Conservation (phyloP, 1,140 invertebrate genomes). For the Mizuhopecten yessoensis region DNA sequence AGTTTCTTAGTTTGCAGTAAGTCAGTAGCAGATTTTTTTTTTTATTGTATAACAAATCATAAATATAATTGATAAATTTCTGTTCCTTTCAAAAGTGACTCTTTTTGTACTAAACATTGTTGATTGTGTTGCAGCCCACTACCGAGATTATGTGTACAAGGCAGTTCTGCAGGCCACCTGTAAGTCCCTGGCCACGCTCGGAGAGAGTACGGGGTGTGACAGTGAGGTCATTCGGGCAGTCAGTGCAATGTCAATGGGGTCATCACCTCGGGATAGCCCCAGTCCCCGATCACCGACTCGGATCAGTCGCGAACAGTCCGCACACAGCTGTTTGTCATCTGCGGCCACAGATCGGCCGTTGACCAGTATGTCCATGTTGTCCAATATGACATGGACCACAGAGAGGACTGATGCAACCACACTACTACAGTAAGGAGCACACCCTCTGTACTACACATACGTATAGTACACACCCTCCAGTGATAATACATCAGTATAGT, state of each 20-base stretch:
- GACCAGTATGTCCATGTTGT: slow-evolving; percentile 78
- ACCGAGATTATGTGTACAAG: slow-evolving; percentile 78
- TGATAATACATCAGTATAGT: too few relatives aligned
- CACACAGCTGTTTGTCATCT: slow-evolving; percentile 50
- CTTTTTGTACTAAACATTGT: too few relatives aligned
- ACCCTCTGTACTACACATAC: too few relatives aligned
- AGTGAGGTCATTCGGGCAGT: slow-evolving; percentile 76
- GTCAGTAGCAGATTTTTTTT: too few relatives aligned
- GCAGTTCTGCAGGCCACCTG: slow-evolving; percentile 77
- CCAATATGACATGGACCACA: slow-evolving; percentile 79
- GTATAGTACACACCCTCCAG: too few relatives aligned
- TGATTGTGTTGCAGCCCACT: slow-evolving; percentile 70
- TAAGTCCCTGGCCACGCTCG: slow-evolving; percentile 77
- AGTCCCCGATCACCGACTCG: slow-evolving; percentile 53
- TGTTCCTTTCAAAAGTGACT: too few relatives aligned
- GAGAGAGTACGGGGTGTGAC: slow-evolving; percentile 80
- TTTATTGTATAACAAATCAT: too few relatives aligned
- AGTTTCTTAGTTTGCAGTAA: too few relatives aligned
- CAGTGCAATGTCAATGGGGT: slow-evolving; percentile 71
- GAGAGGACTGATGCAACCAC: slow-evolving; percentile 75
- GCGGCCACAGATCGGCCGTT: slow-evolving; percentile 64
- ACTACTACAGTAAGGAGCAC: slow-evolving; percentile 80
- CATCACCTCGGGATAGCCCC: slow-evolving; percentile 54
- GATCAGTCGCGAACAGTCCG: slow-evolving; percentile 62
- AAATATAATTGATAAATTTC: too few relatives aligned